phyloP scores from a whole-genome alignment of 2,797 vertebrate species.

The Acrossocheilus wenchowensis region DNA sequence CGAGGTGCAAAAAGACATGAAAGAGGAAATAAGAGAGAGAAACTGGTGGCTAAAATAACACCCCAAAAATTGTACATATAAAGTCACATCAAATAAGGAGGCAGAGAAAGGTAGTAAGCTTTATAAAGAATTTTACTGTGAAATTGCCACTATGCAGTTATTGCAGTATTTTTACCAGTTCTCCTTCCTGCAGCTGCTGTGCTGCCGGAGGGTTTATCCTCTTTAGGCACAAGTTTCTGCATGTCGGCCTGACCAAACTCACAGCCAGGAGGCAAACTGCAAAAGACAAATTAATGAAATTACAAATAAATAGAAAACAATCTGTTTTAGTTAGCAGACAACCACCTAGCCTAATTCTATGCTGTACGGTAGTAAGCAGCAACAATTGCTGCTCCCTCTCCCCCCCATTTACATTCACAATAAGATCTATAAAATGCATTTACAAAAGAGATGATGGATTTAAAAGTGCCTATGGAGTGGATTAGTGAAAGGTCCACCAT shows the following conservation, averaged over 20 bases:
- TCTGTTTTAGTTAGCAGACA: neutral
- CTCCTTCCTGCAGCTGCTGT: constrained; percentile 82
- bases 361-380: neutral
- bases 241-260: constrained; percentile 97
- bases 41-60: neutral
- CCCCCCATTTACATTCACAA: neutral
- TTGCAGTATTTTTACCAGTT: constrained; percentile 77
- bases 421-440: neutral
- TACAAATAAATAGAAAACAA: neutral
- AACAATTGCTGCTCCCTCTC: too few relatives aligned
- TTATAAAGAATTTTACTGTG: constrained; percentile 35
- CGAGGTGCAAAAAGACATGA: neutral
- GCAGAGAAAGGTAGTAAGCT: constrained; percentile 7
- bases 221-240: constrained; percentile 95
- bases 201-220: constrained; percentile 84
- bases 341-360: neutral
- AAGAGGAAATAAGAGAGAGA: neutral
- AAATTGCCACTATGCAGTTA: constrained; percentile 16
- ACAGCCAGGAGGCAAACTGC: constrained; percentile 90
- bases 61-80: neutral
- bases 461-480: neutral
- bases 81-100: neutral
- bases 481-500: neutral
- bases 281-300: constrained; percentile 17
- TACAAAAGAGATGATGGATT: neutral